phyloP scores from a whole-genome alignment of 2,888 invertebrate genomes.

The Seladonia tumulorum region DNA sequence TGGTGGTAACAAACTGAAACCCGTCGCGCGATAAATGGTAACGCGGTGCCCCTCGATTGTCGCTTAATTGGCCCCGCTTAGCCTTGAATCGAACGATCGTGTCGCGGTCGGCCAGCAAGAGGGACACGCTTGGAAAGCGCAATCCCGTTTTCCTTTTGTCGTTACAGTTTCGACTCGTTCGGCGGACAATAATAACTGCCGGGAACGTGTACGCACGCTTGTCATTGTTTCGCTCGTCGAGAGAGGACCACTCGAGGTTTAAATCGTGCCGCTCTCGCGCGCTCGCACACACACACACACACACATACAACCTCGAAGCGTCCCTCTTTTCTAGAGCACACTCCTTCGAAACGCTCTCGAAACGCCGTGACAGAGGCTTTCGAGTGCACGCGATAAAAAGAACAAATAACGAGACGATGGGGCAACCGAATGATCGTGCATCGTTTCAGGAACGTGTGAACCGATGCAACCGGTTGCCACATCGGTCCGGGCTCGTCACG shows the following conservation, averaged over 20 bases:
- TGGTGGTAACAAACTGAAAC: not conserved
- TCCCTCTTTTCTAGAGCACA: not conserved
- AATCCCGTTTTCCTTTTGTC: slow-evolving; percentile 34
- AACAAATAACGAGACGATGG: slow-evolving; percentile 38
- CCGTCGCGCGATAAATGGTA: not conserved
- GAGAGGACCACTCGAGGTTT: slow-evolving; percentile 36
- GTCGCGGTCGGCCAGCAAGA: slow-evolving; percentile 11
- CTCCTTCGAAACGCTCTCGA: not conserved
- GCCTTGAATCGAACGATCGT: slow-evolving; percentile 43
- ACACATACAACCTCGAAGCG: not conserved
- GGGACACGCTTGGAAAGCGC: slow-evolving; percentile 36
- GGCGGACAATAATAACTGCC: not conserved
- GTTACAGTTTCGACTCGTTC: slow-evolving; percentile 31
- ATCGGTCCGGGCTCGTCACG: not conserved
- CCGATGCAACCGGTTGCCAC: not conserved
- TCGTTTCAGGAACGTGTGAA: slow-evolving; percentile 28
- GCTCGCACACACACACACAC: not conserved
- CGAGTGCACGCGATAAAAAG: slow-evolving; percentile 23
- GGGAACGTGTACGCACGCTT: not conserved
- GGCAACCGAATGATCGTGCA: slow-evolving; percentile 6
- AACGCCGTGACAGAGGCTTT: slow-evolving; percentile 3
- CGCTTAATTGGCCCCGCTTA: slow-evolving; percentile 36
- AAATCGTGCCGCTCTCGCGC: not conserved
- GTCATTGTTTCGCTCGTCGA: not conserved
- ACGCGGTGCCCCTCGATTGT: slow-evolving; percentile 28